Base-by-base conservation (phyloP, 2,888 invertebrate genomes). In the Cremastinae sp. region DNA sequence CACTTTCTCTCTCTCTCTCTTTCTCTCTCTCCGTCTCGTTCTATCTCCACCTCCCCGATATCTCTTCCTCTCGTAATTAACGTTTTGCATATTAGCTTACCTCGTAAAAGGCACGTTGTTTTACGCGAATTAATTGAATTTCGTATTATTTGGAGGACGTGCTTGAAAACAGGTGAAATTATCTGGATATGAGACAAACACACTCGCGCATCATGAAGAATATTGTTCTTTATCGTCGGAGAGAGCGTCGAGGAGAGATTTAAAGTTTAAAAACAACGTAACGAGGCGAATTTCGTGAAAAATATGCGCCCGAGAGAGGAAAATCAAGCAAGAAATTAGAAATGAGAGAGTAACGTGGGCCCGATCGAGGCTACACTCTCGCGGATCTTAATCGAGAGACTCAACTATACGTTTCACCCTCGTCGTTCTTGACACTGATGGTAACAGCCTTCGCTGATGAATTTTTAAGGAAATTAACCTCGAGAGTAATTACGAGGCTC, bases 51-150 rank as follows among this genome's bases (percentile, higher is more conserved):
- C 49, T 14, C 28, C 22, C 3, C 18, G 16, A 14, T 55, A 7
- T 14, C 12, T 55, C 55, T 49, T 28, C 10, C 51, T 45, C 73
- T 65, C 74, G 62, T 68, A 78, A 78, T 78, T 74, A 76, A 78
- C 74, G 76, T 74, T 78, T 74, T 61, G 71, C 61, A 28, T 28
- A 70, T 64, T 70, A 75, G 72, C 72, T 68, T 37, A 47, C 22
- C 64, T 51, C 22, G 64, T 20, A 58, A 64, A 62, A 62, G 66
- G 45, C 58, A 58, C 61, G 72, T 72, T 75, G 72, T 75, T 72
- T 72, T 72, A 64, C 37, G 51, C 43, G 55, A 78, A 76, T 71
- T 76, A 76, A 78, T 74, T 76, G 65, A 71, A 78, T 71, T 69
- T 68, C 43, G 69, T 73, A 70, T 28, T 28, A 28, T 58, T 55